A percentile compares a stretch with the other conserved stretches of the same genome.
These are phyloP conservation scores for Tragelaphus buxtoni DNA, from an alignment of 2,113 vertebrate genomes.

Conservation along the genomic window DNA sequence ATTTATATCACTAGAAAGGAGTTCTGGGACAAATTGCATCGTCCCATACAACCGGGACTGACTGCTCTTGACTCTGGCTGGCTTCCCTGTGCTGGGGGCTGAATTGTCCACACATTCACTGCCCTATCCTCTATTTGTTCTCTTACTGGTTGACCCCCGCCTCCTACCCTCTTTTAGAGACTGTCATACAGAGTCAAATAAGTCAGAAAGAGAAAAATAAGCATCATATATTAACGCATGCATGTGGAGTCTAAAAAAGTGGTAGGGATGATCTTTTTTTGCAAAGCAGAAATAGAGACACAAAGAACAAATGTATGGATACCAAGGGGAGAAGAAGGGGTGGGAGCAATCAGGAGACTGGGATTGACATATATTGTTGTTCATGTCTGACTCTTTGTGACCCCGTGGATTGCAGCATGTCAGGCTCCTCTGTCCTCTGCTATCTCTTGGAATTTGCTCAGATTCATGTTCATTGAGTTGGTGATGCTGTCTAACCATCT, in stretches of 20 bases:
- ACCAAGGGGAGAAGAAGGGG: neutral
- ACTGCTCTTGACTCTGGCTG: neutral
- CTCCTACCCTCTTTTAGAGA: neutral
- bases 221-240: neutral
- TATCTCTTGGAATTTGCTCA: neutral
- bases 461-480: neutral
- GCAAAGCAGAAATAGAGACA: neutral
- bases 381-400: neutral
- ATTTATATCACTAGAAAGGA: neutral
- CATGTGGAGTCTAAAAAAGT: neutral
- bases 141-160: accelerated
- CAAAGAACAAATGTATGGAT: neutral
- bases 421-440: neutral
- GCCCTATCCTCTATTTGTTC: neutral
- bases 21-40: neutral
- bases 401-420: neutral
- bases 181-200: neutral
- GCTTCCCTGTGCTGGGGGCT: no score
- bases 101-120: accelerated
- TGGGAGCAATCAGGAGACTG: neutral
- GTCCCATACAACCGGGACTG: accelerated
- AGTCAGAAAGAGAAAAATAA: neutral
- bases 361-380: neutral
- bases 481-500: neutral
- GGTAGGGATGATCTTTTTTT: neutral